Base-by-base conservation (phyloP, 2,888 invertebrate species). In the Gymnoscelis rufifasciata region DNA sequence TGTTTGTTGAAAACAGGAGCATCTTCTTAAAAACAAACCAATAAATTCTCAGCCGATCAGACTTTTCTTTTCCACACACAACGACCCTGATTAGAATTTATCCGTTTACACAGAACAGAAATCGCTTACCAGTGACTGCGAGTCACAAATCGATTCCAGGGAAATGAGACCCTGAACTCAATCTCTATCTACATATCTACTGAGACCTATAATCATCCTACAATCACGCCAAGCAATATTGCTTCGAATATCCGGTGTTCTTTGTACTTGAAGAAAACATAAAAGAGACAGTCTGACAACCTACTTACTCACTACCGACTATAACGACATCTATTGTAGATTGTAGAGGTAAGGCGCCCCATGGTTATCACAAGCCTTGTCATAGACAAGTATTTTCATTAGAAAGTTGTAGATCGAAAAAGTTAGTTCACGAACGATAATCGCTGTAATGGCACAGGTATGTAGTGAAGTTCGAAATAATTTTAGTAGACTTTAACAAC, bases 241-340 rank as follows among this genome's bases (percentile, higher is more conserved):
- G 33, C 37, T n/a, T 38, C 31, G 47, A 54, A 64, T 59, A 59
- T 59, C 55, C 57, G 56, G 47, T 43, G 38, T 29, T 54, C 47
- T 41, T 52, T 52, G 52, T 59, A 38, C 35, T 15, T 15, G 36
- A 29, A 37, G 28, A 43, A 43, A 27, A 40, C 40, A 33, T 43
- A 38, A 38, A 35, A 35, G 19, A 35, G n/a, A 11, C 2, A 6
- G 1, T 1, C 7, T 1, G 5, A 31, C 14, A 2, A 7, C 6
- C 23, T 23, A 4, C 3, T 6, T 23, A 6, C 4, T 23, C 3
- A 6, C 4, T 26, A 26, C 26, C 7, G 3, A 26, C 8, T 6
- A 3, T 19, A 19, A 2, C 19, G 2, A 19, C 19, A 2, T 19
- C 19, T 19, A 19, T 19, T 19, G 19, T 19, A 19, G 19, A 19